Evolutionary conservation across 2,113 vertebrate species (phyloP).

Genomic region (Puma concolor): DNA sequence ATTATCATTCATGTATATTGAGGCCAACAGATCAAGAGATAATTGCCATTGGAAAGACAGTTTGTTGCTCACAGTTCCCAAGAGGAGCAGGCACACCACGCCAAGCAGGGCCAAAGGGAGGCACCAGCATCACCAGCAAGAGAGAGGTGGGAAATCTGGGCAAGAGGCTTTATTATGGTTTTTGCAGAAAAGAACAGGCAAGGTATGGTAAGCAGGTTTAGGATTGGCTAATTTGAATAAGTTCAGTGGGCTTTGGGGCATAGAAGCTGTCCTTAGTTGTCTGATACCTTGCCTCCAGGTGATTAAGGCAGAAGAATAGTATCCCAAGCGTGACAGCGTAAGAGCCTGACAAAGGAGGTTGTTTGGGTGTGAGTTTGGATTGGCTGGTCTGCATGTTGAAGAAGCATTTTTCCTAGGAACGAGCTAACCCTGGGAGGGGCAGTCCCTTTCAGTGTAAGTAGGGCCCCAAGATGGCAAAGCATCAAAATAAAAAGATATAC

Average conservation of each 20-base stretch:
- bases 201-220: background rate
- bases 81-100: background rate
- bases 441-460: background rate
- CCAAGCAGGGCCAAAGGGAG: background rate
- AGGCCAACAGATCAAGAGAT: background rate
- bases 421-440: background rate
- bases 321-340: background rate
- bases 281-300: background rate
- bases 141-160: no score
- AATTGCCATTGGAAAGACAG: background rate
- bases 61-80: background rate
- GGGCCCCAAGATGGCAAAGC: background rate
- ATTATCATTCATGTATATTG: background rate
- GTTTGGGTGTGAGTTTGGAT: background rate
- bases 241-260: background rate
- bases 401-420: background rate
- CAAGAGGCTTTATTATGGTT: background rate
- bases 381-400: background rate
- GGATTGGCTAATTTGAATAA: background rate
- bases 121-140: background rate
- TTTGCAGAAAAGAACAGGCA: background rate
- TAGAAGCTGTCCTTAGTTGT: background rate
- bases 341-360: background rate
- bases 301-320: background rate
- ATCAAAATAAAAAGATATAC: background rate